A percentile compares a stretch with the other conserved stretches of the same genome.
Conservation (phyloP, 2,888 invertebrate genomes). For the Osmoderma eremita region DNA sequence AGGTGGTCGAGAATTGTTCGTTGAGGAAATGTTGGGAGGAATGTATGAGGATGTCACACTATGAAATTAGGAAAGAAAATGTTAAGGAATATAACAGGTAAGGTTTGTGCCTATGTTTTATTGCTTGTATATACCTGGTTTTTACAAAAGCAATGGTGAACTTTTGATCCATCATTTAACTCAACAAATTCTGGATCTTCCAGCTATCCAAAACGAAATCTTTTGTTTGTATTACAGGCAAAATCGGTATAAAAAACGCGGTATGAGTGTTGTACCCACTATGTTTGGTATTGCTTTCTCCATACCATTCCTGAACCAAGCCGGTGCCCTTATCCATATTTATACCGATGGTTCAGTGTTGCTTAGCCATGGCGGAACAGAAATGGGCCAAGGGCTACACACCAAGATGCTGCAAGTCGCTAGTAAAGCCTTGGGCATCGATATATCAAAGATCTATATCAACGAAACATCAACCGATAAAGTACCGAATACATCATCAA, state of each 20-base stretch:
- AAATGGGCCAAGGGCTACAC: slow-evolving; percentile 97
- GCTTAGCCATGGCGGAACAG: slow-evolving; percentile 90
- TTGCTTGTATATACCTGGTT: too few species aligned
- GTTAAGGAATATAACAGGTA: slow-evolving; percentile 79
- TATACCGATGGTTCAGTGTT: slow-evolving; percentile 91
- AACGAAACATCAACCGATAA: slow-evolving; percentile 89
- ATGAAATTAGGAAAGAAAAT: slow-evolving; percentile 67
- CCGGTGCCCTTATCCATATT: slow-evolving; percentile 87
- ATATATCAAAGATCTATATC: slow-evolving; percentile 79
- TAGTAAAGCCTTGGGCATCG: slow-evolving; percentile 76
- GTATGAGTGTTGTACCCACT: slow-evolving; percentile 82
- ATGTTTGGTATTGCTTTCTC: slow-evolving; percentile 85
- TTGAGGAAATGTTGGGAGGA: slow-evolving; percentile 78
- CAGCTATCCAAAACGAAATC: background rate
- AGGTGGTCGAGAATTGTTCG: slow-evolving; percentile 78
- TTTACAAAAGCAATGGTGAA: background rate
- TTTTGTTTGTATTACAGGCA: slow-evolving; percentile 63
- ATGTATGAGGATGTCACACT: slow-evolving; percentile 75
- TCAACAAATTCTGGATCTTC: background rate
- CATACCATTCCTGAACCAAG: slow-evolving; percentile 78
- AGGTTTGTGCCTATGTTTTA: too few species aligned
- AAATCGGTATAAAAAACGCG: slow-evolving; percentile 88
- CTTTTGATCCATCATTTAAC: background rate
- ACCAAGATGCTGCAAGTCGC: slow-evolving; percentile 96
- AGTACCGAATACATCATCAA: slow-evolving; percentile 90